Evolutionary conservation across 2,113 vertebrate species (phyloP), one percentile per base, ranked within the genome.

Genomic region (Saguinus imperator): DNA sequence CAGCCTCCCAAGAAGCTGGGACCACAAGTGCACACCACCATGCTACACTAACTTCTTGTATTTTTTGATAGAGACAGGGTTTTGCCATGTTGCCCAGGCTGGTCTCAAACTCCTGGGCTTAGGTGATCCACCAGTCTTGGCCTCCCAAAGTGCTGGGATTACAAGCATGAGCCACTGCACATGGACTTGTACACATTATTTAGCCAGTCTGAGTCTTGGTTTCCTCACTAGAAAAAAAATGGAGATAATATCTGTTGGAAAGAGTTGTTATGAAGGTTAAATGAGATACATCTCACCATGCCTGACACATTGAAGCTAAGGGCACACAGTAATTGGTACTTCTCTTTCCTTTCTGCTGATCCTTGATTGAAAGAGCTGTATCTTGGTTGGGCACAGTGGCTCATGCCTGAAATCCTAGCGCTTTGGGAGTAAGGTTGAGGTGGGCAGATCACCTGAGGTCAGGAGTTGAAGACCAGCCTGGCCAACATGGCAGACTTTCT

Each of bases 241-340:
- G 45, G 66, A 94, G 58, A 94, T 50, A 76, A 81, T 80, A 57
- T 45, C 48, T 75, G 64, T 55, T 81, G n/a, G 64, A 94, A 95
- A 85, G 27, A 58, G 70, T 66, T 40, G 4, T 17, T 92, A 23
- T 58, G n/a, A 57, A 72, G 29, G 57, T 37, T 85, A 61, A 87
- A 21, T 27, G 81, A 91, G 40, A 52, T 35, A 66, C 68, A 17
- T 68, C 52, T 93, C 35, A 93, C 40, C 66, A 55, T 61, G 27
- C 55, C 20, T 61, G 37, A 83, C 5, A 84, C n/a, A 61, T 1
- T n/a, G 61, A 93, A 35, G 70, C 55, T 73, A 58, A 48, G 18
- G 10, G 25, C 64, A 64, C 32, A 35, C 20, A 23, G 6, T 40
- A 79, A 35, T 7, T 35, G 55, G 16, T 50, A 52, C 52, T 55